Evolutionary conservation across 2,888 invertebrate species (phyloP), one percentile per base, ranked within the genome.

Genomic region (Epinotia ramella): DNA sequence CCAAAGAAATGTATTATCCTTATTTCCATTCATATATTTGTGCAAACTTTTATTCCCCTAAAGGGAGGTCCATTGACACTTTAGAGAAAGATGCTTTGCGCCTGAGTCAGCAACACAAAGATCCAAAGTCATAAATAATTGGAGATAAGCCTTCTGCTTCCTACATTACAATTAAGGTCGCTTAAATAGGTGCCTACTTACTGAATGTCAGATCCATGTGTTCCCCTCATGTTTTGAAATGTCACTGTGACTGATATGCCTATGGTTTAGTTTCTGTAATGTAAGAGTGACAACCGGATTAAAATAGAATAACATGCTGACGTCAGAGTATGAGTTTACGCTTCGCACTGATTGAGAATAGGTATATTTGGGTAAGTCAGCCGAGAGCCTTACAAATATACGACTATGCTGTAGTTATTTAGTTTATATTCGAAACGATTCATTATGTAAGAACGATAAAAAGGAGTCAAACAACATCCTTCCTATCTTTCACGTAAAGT

Each of bases 241-340:
- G 94, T 93, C 94, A 93, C 87, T 90, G 89, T 82, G 88, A 84
- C 85, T 90, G 90, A 92, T 90, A 88, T 84, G 90, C 90, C 89
- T 91, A 93, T 92, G 90, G 89, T 90, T 90, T 91, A 91, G 88
- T 91, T 88, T 89, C 89, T 89, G 89, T 91, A 89, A 92, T 92
- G 91, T 92, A 92, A 92, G 91, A 93, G 88, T 91, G 92, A 93
- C 89, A 89, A 90, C 88, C 87, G 90, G 89, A 92, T 93, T 93
- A 92, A 92, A 93, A 92, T 89, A 91, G 85, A 90, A 91, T 89
- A 89, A 88, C 90, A 89, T 84, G 87, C 84, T 83, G 81, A 84
- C 83, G 84, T 79, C 84, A 84, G 86, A 87, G 90, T 91, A 91
- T 89, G 87, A 87, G 87, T 89, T 87, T 79, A 81, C 83, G 80